Percentiles rank a stretch among this genome's conserved stretches.
Evolutionary conservation across 2,888 invertebrate genomes (phyloP).

Genomic region (Pardosa pseudoannulata): DNA sequence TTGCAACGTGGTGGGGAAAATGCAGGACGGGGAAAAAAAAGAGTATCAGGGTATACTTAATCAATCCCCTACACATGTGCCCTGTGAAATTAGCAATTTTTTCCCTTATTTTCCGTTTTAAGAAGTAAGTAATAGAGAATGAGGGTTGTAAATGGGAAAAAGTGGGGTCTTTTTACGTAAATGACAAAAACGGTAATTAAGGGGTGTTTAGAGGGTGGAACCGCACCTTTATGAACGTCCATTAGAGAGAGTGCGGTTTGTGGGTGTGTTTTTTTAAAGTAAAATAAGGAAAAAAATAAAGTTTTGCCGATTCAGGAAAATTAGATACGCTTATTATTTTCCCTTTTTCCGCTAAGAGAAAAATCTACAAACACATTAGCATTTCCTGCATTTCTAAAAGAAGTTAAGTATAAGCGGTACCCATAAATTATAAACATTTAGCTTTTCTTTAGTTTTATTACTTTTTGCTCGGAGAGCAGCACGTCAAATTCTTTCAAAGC

Average conservation of each 20-base stretch:
- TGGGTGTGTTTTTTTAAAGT: neutral
- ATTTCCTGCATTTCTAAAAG: no score
- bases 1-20: slow-evolving; percentile 1
- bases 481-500: no score
- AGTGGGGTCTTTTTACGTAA: neutral
- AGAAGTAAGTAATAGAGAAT: slow-evolving; percentile 15
- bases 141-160: neutral
- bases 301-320: no score
- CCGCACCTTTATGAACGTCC: neutral
- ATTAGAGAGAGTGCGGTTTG: neutral
- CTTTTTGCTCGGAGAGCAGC: no score
- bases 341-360: no score
- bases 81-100: slow-evolving; percentile 56
- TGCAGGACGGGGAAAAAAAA: slow-evolving; percentile 5
- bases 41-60: slow-evolving; percentile 16
- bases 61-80: slow-evolving; percentile 52
- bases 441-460: no score
- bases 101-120: slow-evolving; percentile 5
- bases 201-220: neutral
- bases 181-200: slow-evolving; percentile 1
- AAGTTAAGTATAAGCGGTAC: no score
- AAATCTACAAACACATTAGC: no score
- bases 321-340: no score
- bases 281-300: no score
- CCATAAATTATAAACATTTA: no score